A percentile compares a stretch with the other conserved stretches of the same genome.
These are phyloP conservation scores for Neosilurus mollespiculum DNA, from an alignment of 2,797 vertebrate genomes.

Conservation along the genomic window DNA sequence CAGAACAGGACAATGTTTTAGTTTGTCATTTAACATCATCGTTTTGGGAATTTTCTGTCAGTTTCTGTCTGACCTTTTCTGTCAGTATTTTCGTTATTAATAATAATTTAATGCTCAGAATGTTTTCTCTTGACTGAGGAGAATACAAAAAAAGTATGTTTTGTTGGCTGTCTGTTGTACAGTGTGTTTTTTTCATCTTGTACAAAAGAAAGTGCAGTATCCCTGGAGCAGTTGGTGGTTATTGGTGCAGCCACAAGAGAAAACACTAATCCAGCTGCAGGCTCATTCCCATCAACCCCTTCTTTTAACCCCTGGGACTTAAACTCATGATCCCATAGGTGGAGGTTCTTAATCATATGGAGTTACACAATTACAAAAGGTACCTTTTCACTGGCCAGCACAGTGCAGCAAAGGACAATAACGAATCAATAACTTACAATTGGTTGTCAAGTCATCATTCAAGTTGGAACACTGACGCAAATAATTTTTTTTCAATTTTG, in stretches of 20 bases:
- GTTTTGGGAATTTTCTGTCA: background rate
- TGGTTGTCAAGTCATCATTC: slow-evolving; percentile 4
- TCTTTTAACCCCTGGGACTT: slow-evolving; percentile 7
- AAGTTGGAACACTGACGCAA: too few species aligned
- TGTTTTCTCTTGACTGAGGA: background rate
- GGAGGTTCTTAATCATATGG: background rate
- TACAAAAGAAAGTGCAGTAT: background rate
- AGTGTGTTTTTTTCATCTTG: background rate
- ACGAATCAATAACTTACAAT: background rate
- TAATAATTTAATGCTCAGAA: background rate
- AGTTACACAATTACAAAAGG: background rate
- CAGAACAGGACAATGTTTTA: background rate
- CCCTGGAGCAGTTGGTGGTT: background rate
- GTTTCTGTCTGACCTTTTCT: background rate
- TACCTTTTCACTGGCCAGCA: background rate
- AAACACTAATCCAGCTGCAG: background rate
- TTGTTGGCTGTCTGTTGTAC: background rate
- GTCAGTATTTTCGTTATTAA: background rate
- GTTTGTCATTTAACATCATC: background rate
- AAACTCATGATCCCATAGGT: background rate
- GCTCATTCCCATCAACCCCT: slow-evolving; percentile 8
- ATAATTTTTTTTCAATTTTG: too few species aligned
- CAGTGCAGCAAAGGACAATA: background rate
- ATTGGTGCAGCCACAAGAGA: slow-evolving; percentile 1
- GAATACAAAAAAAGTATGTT: background rate